Percentiles rank a stretch among this genome's conserved stretches.
Conservation (phyloP, 2,113 vertebrate species). For the Leptocoma aspasia region DNA sequence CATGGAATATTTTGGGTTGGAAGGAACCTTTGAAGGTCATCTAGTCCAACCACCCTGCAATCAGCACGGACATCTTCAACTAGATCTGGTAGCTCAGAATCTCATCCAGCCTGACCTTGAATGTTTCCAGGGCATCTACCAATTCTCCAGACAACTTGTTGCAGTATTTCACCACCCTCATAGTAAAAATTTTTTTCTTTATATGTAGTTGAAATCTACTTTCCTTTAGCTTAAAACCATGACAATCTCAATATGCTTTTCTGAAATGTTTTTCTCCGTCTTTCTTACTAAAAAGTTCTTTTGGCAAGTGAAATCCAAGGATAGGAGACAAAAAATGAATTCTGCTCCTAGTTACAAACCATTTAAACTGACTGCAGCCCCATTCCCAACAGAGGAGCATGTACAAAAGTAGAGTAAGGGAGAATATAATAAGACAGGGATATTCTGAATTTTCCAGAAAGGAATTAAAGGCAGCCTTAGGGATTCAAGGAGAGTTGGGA, state of each 20-base stretch:
- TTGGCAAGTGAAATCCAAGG: neutral
- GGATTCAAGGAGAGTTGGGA: neutral
- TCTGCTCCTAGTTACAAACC: neutral
- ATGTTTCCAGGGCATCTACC: neutral
- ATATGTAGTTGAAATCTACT: neutral
- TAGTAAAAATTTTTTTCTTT: neutral
- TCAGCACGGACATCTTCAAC: neutral
- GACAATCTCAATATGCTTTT: neutral
- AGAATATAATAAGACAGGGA: neutral
- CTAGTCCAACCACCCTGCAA: neutral
- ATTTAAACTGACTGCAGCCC: neutral
- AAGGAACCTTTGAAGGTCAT: neutral
- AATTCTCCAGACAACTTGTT: neutral
- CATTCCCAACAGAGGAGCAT: neutral
- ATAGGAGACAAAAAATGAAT: neutral
- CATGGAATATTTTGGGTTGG: neutral
- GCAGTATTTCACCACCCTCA: neutral
- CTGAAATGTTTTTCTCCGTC: neutral
- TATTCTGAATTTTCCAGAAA: neutral
- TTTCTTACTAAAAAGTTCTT: neutral
- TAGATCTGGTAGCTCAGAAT: neutral
- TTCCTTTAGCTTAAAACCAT: neutral
- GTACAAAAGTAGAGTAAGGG: neutral
- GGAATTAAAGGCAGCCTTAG: neutral
- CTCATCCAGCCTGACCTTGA: neutral